These are phyloP conservation scores for Coboldia fuscipes DNA, from an alignment of 1,140 invertebrate genomes.

Conservation along the genomic window DNA sequence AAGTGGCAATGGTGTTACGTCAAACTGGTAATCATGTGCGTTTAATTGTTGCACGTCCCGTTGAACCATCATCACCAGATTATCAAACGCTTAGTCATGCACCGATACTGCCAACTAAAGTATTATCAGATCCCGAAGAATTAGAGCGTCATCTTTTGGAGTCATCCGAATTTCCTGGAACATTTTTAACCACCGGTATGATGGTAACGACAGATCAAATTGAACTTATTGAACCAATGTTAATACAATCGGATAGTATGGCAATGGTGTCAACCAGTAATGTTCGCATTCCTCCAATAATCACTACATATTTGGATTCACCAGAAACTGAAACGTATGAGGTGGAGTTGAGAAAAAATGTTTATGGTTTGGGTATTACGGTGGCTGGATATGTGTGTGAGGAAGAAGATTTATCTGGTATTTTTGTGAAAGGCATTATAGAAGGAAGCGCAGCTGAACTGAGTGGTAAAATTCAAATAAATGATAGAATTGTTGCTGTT, in stretches of 20 bases:
- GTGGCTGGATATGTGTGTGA: slow-evolving; percentile 46
- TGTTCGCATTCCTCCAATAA: slow-evolving; percentile 8
- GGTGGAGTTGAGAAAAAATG: slow-evolving; percentile 38
- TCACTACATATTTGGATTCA: slow-evolving; percentile 15
- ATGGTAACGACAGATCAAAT: slow-evolving; percentile 3
- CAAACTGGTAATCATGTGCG: slow-evolving; percentile 70
- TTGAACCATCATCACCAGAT: slow-evolving; percentile 48
- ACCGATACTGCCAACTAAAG: slow-evolving; percentile 61
- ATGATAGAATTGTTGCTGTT: slow-evolving; percentile 80
- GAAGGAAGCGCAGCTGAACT: slow-evolving; percentile 75
- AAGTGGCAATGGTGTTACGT: slow-evolving; percentile 76
- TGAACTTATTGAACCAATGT: slow-evolving; percentile 5
- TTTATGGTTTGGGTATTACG: slow-evolving; percentile 41
- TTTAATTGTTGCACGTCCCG: slow-evolving; percentile 70
- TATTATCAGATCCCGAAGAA: slow-evolving; percentile 60
- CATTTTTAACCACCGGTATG: slow-evolving; percentile 2
- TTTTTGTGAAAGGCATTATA: slow-evolving; percentile 89
- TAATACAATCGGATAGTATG: background rate
- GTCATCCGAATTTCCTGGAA: slow-evolving; percentile 19
- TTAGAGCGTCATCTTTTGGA: slow-evolving; percentile 56
- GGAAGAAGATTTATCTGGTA: slow-evolving; percentile 65
- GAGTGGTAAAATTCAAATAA: slow-evolving; percentile 70
- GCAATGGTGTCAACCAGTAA: background rate
- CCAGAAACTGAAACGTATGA: slow-evolving; percentile 33
- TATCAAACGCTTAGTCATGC: slow-evolving; percentile 36